A percentile compares a stretch with the other conserved stretches of the same genome.
phyloP scores from a whole-genome alignment of 2,888 invertebrate species.

The Diabrotica balteata region DNA sequence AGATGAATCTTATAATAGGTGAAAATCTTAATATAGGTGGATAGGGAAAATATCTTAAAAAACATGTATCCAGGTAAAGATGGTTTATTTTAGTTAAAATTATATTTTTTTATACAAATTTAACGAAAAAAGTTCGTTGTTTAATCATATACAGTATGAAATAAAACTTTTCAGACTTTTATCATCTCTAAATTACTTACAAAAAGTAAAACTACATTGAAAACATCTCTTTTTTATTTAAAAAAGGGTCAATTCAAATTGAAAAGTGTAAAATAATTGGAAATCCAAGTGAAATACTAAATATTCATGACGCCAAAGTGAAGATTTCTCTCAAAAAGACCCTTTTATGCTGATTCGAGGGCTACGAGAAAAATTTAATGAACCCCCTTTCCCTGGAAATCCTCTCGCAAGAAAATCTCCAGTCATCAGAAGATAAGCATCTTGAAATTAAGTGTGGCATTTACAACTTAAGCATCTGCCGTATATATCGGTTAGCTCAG shows the following conservation, averaged over 20 bases:
- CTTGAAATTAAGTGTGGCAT: conserved; percentile 37
- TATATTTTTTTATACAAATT: too few relatives aligned
- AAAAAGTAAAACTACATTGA: too few relatives aligned
- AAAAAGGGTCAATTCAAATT: conserved; percentile 9
- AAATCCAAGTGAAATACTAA: conserved; percentile 26
- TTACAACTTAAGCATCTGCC: conserved; percentile 35
- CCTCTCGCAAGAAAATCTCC: conserved; percentile 23
- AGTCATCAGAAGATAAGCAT: conserved; percentile 40
- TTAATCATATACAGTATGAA: too few relatives aligned
- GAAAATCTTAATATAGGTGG: too few relatives aligned
- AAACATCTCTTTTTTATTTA: too few relatives aligned
- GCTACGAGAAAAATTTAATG: conserved; percentile 24
- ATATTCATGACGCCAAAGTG: conserved; percentile 30
- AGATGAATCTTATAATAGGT: too few relatives aligned
- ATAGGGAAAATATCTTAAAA: too few relatives aligned
- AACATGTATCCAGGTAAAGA: too few relatives aligned
- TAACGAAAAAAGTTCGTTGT: too few relatives aligned
- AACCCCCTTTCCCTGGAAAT: conserved; percentile 13
- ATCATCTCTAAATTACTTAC: too few relatives aligned
- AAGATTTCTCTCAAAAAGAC: conserved; percentile 18
- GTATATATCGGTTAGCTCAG: conserved; percentile 39
- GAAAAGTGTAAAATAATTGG: conserved; percentile 15
- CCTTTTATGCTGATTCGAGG: conserved; percentile 30
- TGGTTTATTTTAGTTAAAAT: too few relatives aligned
- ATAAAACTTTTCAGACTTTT: too few relatives aligned